Base-by-base conservation (phyloP, 2,797 vertebrate genomes). In the Salarias fasciatus region DNA sequence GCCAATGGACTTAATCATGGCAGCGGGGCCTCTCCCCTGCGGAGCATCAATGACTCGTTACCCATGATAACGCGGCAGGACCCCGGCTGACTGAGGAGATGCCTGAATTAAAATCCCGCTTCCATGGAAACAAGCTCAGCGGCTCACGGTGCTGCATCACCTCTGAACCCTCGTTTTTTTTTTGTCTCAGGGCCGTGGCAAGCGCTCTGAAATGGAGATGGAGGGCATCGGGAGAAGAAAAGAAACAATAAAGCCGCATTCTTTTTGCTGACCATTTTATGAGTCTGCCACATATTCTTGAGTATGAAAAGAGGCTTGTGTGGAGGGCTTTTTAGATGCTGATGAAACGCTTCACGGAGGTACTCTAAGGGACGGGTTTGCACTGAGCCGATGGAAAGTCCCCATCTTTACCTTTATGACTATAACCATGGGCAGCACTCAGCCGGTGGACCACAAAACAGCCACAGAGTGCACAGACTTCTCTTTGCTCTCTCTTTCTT, bases 41-140 rank as follows among this genome's bases (percentile, higher is more conserved):
- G 52, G 89, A 80, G 89, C 82, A 68, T 86, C 88, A 90, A 87
- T 82, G 88, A 90, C 83, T 87, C 69, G 79, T 88, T 89, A 84
- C 86, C 89, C 85, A 57, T 53, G 74, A 86, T 88, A 79, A 85
- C 91, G 68, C 89, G 72, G 88, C 92, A 89, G 92, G 91, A 93
- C 90, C 91, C 79, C 58, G 43, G 84, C 78, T 72, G 86, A 83
- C 87, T 72, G 65, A 75, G 81, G 85, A 85, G 84, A 88, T 79
- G 92, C 91, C 91, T 84, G 92, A 90, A 90, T 90, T 79, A 89
- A 93, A 91, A 83, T 46, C 66, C 58, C 5, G 89, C 86, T 90
- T 75, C 89, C 90, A 91, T 92, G 91, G 88, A 77, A 87, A 94
- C 88, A 31, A 72, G 55, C 81, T 83, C 79, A 69, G 86, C 84